Conservation (phyloP, 2,888 invertebrate genomes). For the Anaspis maculata region DNA sequence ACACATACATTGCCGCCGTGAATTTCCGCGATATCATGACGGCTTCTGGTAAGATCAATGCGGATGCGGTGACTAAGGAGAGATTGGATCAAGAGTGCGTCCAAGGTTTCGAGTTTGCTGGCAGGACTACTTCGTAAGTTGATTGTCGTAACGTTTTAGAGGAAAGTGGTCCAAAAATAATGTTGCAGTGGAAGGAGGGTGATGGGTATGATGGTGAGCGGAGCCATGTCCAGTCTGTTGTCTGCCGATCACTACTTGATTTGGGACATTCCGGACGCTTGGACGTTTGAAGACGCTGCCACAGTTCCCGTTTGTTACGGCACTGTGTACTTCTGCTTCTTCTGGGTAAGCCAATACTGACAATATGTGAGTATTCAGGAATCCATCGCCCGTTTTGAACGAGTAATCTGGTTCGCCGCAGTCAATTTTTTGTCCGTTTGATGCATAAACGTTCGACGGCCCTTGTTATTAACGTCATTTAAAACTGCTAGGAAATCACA, state of each 20-base stretch:
- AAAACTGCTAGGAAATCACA: too few relatives aligned
- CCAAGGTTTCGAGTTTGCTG: not conserved
- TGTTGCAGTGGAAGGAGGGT: conserved; percentile 51
- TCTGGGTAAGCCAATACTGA: conserved; percentile 28
- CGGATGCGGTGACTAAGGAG: not conserved
- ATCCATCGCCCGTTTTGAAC: not conserved
- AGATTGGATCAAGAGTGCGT: not conserved
- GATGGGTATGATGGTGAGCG: conserved; percentile 55
- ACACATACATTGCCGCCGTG: conserved; percentile 45
- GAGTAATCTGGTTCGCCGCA: too few relatives aligned
- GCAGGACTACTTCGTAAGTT: not conserved
- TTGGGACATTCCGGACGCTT: conserved; percentile 62
- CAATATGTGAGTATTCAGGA: not conserved
- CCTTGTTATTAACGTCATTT: too few relatives aligned
- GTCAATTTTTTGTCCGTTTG: too few relatives aligned
- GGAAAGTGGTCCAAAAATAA: too few relatives aligned
- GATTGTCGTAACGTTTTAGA: not conserved
- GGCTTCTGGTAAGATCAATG: not conserved
- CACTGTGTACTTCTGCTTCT: conserved; percentile 43
- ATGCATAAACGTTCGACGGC: too few relatives aligned
- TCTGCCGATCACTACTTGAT: conserved; percentile 47
- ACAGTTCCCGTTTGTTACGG: conserved; percentile 70
- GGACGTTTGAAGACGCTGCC: conserved; percentile 67
- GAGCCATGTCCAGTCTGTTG: conserved; percentile 55
- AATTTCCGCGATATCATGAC: conserved; percentile 92